A percentile compares a stretch with the other conserved stretches of the same genome.
Conservation (phyloP, 2,113 vertebrate genomes). For the Alethe castanea region DNA sequence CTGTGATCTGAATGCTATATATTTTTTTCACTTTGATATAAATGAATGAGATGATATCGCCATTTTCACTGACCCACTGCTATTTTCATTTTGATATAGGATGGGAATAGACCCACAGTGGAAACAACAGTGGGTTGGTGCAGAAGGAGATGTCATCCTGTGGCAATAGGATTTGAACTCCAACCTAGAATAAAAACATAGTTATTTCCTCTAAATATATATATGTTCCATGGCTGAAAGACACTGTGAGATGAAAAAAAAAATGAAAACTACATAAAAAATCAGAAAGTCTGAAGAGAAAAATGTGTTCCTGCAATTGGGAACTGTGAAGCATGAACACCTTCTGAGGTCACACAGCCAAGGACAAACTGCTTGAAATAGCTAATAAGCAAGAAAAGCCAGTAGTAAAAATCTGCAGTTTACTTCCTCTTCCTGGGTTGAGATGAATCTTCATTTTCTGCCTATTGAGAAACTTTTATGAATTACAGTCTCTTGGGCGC, state of each 20-base stretch:
- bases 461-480: background rate
- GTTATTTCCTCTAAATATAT: background rate
- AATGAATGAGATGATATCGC: background rate
- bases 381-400: background rate
- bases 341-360: background rate
- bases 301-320: background rate
- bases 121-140: background rate
- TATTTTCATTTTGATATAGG: background rate
- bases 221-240: background rate
- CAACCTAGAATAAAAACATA: background rate
- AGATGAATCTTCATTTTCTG: background rate
- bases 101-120: background rate
- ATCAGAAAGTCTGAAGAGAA: background rate
- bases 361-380: background rate
- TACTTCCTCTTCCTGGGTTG: background rate
- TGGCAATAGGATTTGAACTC: background rate
- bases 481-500: background rate
- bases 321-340: background rate
- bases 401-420: background rate
- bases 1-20: background rate
- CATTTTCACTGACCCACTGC: background rate
- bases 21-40: background rate
- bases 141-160: background rate
- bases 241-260: background rate
- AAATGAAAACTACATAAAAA: background rate